These are phyloP conservation scores for Xiphias gladius DNA, from an alignment of 2,113 vertebrate genomes.

Conservation along the genomic window DNA sequence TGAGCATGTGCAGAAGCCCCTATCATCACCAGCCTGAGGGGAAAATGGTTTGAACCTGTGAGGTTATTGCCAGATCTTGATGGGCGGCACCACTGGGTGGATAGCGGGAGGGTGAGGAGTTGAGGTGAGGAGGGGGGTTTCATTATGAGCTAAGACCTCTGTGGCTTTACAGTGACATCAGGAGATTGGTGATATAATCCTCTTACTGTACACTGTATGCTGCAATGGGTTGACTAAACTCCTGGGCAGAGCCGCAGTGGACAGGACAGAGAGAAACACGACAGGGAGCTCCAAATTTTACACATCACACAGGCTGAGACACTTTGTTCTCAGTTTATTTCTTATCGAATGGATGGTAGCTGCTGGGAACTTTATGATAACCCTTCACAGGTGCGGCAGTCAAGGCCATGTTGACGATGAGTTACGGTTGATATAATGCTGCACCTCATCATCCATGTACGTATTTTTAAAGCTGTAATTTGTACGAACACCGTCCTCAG, in stretches of 20 bases:
- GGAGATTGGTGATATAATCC: conserved; percentile 78
- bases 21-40: conserved; percentile 28
- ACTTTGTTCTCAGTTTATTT: conserved; percentile 36
- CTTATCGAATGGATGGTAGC: conserved; percentile 46
- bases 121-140: neutral
- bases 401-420: conserved; percentile 27
- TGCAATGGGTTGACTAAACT: conserved; percentile 39
- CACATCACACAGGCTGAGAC: conserved; percentile 31
- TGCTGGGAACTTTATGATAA: conserved; percentile 64
- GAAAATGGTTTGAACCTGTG: conserved; percentile 37
- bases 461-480: conserved; percentile 41
- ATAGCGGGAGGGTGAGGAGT: neutral
- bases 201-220: conserved; percentile 62
- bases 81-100: conserved; percentile 12
- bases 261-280: conserved; percentile 1
- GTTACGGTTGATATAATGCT: conserved; percentile 26
- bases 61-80: conserved; percentile 19
- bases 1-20: conserved; percentile 49
- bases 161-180: conserved; percentile 70
- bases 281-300: conserved; percentile 30
- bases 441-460: conserved; percentile 21
- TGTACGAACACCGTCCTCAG: neutral
- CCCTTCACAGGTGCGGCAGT: conserved; percentile 7
- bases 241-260: conserved; percentile 5
- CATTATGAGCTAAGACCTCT: conserved; percentile 47